These are phyloP conservation scores for Magallana gigas DNA, from an alignment of 1,140 invertebrate species.

Conservation along the genomic window DNA sequence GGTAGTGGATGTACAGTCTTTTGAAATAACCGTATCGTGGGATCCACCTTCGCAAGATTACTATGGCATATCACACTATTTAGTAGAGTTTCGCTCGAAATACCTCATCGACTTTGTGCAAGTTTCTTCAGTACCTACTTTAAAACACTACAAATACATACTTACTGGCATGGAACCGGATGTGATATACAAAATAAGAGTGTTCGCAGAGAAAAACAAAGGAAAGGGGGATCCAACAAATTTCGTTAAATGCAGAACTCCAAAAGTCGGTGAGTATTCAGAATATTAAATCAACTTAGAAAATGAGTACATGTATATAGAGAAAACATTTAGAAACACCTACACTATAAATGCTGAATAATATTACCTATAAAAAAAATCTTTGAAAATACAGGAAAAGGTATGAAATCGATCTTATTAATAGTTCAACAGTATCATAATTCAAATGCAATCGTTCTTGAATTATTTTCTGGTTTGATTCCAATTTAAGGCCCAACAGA, in stretches of 20 bases:
- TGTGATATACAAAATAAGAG: background rate
- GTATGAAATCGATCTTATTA: too few relatives aligned
- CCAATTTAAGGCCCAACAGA: background rate
- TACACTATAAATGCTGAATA: too few relatives aligned
- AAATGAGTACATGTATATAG: too few relatives aligned
- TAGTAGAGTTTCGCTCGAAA: background rate
- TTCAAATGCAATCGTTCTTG: too few relatives aligned
- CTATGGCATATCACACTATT: constrained; percentile 4
- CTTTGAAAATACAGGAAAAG: too few relatives aligned
- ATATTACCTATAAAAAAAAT: too few relatives aligned
- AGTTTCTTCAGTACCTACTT: background rate
- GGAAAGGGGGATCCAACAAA: background rate
- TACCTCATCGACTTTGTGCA: constrained; percentile 5
- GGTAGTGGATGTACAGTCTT: background rate
- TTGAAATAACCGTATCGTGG: constrained; percentile 6
- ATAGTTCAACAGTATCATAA: too few relatives aligned
- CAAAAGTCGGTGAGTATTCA: constrained; percentile 7
- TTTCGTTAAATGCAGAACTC: constrained; percentile 2
- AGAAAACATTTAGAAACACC: too few relatives aligned
- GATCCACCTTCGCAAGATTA: background rate
- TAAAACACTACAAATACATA: background rate
- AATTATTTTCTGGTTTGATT: too few relatives aligned
- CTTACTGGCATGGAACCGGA: background rate
- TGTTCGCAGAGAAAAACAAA: background rate
- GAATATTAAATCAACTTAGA: too few relatives aligned